Evolutionary conservation across 2,113 vertebrate genomes (phyloP), one percentile per base, ranked within the genome.

Genomic region (Jacana jacana): DNA sequence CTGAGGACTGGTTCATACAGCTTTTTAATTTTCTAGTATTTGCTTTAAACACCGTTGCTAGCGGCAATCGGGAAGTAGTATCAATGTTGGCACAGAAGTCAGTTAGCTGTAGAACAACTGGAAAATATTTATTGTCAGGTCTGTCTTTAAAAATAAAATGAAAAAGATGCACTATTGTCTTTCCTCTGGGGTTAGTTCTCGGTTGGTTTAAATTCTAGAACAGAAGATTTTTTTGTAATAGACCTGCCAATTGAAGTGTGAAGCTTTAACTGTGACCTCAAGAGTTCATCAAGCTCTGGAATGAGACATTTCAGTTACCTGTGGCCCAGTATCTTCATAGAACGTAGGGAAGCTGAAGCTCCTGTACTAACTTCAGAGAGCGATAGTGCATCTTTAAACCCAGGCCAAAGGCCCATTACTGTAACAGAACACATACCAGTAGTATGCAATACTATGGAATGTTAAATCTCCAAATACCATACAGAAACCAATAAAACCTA

Each of bases 381-480:
- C 55, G 61, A 93, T 96, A 96, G 79, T 96, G 78, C 94, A 92
- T 97, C 96, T 97, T 97, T 89, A 88, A 95, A 93, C 87, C 68
- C 88, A 97, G 76, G 88, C 79, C 95, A 88, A 82, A 93, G 78
- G 88, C 88, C 94, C 77, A 18, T 89, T 97, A 70, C 97, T 97
- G 85, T 89, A 92, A 97, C 84, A 83, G 90, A 98, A 95, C 66
- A 90, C 78, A 54, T 91, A 95, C 69, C 79, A 97, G 76, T 92
- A 97, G 97, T 98, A 98, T 98, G 97, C 96, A 97, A 97, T 97
- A 96, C 97, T 97, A 97, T 79, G 86, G 97, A 98, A 98, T 98
- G 96, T 98, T 97, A 96, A 77, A 92, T 93, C 92, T 97, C 71
- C 93, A 94, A 96, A 88, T 95, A 97, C 68, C 96, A 87, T 97